Percentiles rank a stretch among this genome's conserved stretches.
Evolutionary conservation across 1,140 invertebrate genomes (phyloP).

Genomic region (Drosophila subobscura): DNA sequence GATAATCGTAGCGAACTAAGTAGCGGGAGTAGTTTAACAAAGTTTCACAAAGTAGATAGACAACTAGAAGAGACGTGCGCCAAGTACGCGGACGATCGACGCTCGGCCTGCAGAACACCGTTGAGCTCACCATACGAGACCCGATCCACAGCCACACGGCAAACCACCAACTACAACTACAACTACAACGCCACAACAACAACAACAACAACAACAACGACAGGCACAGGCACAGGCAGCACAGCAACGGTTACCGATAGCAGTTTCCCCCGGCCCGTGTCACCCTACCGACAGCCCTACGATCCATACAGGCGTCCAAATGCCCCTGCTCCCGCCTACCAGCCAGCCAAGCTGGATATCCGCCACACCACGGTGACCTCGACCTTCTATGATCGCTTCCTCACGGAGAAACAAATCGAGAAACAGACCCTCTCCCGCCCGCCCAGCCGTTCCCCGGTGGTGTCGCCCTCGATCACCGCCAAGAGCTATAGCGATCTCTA

Average conservation of each 20-base stretch:
- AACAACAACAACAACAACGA: constrained; percentile 19
- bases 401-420: constrained; percentile 79
- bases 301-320: constrained; percentile 45
- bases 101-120: constrained; percentile 72
- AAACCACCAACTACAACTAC: constrained; percentile 19
- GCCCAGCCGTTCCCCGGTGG: constrained; percentile 66
- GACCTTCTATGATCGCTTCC: constrained; percentile 82
- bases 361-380: constrained; percentile 83
- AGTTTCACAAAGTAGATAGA: constrained; percentile 84
- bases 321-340: constrained; percentile 61
- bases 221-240: constrained; percentile 30
- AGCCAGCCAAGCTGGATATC: constrained; percentile 77
- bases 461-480: constrained; percentile 64
- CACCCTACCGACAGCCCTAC: constrained; percentile 71
- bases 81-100: constrained; percentile 75
- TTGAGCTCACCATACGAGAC: constrained; percentile 71
- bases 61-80: constrained; percentile 81
- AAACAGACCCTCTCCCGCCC: constrained; percentile 64
- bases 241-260: constrained; percentile 18
- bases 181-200: constrained; percentile 20
- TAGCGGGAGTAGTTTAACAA: constrained; percentile 82
- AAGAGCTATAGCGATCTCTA: constrained; percentile 66
- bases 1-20: constrained; percentile 79
- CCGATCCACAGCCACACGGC: constrained; percentile 48
- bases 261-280: constrained; percentile 56